These are phyloP conservation scores for Teleopsis dalmanni DNA, from an alignment of 1,140 invertebrate species.

Conservation along the genomic window DNA sequence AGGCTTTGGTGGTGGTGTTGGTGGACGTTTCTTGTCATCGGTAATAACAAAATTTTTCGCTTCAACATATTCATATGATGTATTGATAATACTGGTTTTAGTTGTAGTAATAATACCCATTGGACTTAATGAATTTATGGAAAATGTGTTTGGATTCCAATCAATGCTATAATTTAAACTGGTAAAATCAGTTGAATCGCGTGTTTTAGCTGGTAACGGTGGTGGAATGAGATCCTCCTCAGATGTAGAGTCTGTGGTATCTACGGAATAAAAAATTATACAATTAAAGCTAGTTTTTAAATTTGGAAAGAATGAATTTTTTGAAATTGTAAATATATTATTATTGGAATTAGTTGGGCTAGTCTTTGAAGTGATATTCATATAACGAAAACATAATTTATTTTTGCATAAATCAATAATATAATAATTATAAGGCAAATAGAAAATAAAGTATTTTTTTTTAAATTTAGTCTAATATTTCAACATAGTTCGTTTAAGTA, in stretches of 20 bases:
- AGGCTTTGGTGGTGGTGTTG: constrained; percentile 54
- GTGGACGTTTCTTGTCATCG: constrained; percentile 44
- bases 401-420: too few species aligned
- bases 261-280: constrained; percentile 25
- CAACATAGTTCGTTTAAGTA: too few species aligned
- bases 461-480: too few species aligned
- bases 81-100: constrained; percentile 35
- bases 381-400: too few species aligned
- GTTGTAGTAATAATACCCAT: constrained; percentile 17
- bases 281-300: neutral
- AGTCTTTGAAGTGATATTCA: too few species aligned
- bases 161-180: constrained; percentile 44
- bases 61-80: constrained; percentile 39
- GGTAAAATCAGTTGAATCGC: constrained; percentile 55
- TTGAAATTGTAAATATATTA: too few species aligned
- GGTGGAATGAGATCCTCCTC: constrained; percentile 60
- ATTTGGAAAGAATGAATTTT: too few species aligned
- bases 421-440: too few species aligned
- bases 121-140: constrained; percentile 25
- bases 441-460: too few species aligned
- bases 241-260: constrained; percentile 59
- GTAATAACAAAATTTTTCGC: constrained; percentile 32
- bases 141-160: constrained; percentile 39
- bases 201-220: constrained; percentile 60
- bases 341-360: too few species aligned